Evolutionary conservation across 2,888 invertebrate species (phyloP), one percentile per base, ranked within the genome.

Genomic region (Lathronympha strigana): DNA sequence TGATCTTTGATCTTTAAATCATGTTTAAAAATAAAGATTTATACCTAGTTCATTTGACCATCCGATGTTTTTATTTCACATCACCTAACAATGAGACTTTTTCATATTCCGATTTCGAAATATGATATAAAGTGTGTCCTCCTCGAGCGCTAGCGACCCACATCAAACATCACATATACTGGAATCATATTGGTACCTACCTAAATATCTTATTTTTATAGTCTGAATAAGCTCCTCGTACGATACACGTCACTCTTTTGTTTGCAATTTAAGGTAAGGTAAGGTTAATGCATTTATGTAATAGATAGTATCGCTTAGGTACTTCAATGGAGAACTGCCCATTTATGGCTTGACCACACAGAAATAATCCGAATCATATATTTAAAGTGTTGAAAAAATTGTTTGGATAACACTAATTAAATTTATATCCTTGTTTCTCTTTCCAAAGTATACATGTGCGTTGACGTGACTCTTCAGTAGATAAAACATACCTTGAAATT

Each of bases 211-310:
- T 36, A n/a, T 1, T 17, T 40, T 15, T 17, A 1, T 17, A 40
- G 17, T 6, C 15, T 1, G 43, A 43, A 43, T 43, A 4, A 11
- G 11, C 9, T 9, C n/a, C 11, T 1, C 33, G 2, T 19, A 19
- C 13, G 43, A 2, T 31, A 21, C 25, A 23, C 17, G 28, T 45
- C 57, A 57, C 4, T 57, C 31, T 31, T 57, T 57, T 57, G 57
- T 57, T 57, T 57, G 43, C 43, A 8, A 43, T 57, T 45, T 57
- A 57, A 31, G 55, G 55, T 31, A 31, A 45, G n/a, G 55, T 28
- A 31, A 57, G 21, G 55, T 43, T 31, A 31, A 45, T 21, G 55
- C 28, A 31, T 31, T 45, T 43, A 9, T 28, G 55, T 43, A 43
- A 57, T 57, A 40, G 25, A 43, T 43, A 43, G 3, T 21, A 57